Evolutionary conservation across 2,797 vertebrate species (phyloP), one percentile per base, ranked within the genome.

Genomic region (Argya squamiceps): DNA sequence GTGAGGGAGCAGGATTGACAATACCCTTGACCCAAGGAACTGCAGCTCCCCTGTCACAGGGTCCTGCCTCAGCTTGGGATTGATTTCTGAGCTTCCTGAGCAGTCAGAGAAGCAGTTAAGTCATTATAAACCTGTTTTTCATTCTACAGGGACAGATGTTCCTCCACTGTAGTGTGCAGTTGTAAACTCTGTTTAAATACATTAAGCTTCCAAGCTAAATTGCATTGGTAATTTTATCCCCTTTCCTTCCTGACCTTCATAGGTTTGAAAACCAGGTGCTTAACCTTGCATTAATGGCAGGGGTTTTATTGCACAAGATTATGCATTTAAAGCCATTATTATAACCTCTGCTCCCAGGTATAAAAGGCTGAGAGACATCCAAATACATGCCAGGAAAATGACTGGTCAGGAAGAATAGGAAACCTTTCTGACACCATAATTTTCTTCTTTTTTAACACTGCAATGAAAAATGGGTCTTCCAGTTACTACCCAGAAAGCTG

Each of bases 241-340:
- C 77, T 91, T 84, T 76, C 84, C 94, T 94, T 55, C 50, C 65
- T 88, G 95, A 97, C 95, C 95, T 97, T 92, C 76, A 63, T 9
- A 68, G 76, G 50, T 94, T 95, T 97, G 74, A 96, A 96, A 97
- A 93, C 56, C 89, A 83, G 80, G 70, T 89, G 88, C 85, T 97
- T 96, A 96, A 97, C 88, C 91, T 92, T 93, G 85, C 78, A 82
- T 94, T 94, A 96, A 95, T 71, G 56, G 75, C 70, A 89, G 49
- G 62, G 29, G 56, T 49, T 96, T 96, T 95, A 96, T 83, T 91
- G 91, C 78, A 88, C 29, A 37, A 93, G 60, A 95, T 96, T 89
- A 83, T 73, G 89, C 62, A 65, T 94, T 93, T 95, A 94, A 84
- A 89, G 78, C 58, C 92, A 96, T 95, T 95, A 94, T 90, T 86